Evolutionary conservation across 2,888 invertebrate genomes (phyloP), one percentile per base, ranked within the genome.

Genomic region (Limulus polyphemus): DNA sequence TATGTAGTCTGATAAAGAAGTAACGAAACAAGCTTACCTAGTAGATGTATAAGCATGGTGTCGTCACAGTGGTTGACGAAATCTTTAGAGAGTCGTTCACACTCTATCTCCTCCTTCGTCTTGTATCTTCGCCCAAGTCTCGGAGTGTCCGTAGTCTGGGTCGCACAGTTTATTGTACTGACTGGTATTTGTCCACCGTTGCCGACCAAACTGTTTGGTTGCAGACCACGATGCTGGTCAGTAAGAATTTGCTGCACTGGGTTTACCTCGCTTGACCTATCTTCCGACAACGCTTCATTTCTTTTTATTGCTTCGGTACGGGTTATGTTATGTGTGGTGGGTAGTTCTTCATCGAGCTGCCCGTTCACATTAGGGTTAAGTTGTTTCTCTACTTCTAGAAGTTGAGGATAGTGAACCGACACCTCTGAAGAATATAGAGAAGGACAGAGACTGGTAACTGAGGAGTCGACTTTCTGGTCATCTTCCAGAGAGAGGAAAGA

Each of bases 41-140:
- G 77, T 67, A 87, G 80, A 66, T 82, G 82, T 74, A 84, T 82
- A 62, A 87, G 81, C 72, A 83, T 83, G 72, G 85, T 85, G 72
- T 73, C 73, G 47, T 75, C 73, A 47, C 77, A 73, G 61, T 75
- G 75, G 61, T 75, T 75, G 61, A 73, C 78, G 57, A 80, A 74
- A 67, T 79, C 79, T 71, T 76, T 74, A 7, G 79, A 79, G 63
- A 87, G 78, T 71, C 83, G 80, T 73, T 89, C 88, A 77, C 87
- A 88, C 71, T 87, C 88, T 69, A 87, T 81, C 76, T 89, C 89
- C 74, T 88, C 88, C 68, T 83, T 71, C 2, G 75, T 74, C 7
- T 32, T 32, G 16, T 13, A 32, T 55, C 61, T 64, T 5, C 62
- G 56, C n/a, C 48, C 48, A n/a, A 63, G 48, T 56, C 50, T 59